These are phyloP conservation scores for rabbit (Oryctolagus cuniculus) DNA, from an alignment of 2,113 vertebrate species.

Conservation along the genomic window DNA sequence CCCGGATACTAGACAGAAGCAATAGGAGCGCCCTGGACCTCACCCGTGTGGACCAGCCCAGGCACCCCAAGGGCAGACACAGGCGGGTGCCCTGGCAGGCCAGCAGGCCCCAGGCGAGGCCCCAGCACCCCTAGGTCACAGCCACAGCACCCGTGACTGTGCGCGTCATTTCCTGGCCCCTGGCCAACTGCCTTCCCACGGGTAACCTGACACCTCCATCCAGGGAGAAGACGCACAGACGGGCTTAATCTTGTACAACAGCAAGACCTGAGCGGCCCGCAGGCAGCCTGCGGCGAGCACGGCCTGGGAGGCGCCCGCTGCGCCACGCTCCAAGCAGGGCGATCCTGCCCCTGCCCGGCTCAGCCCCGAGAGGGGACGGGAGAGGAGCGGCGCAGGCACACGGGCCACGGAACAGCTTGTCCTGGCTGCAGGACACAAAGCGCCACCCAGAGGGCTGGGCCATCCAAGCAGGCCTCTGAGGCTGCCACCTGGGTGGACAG, in stretches of 20 bases:
- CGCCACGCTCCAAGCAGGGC: not conserved
- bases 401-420: not conserved
- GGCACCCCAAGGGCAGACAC: too few relatives aligned
- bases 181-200: rapidly evolving
- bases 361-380: too few relatives aligned
- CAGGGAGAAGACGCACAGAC: not conserved
- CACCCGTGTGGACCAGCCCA: too few relatives aligned
- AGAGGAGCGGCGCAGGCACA: not conserved
- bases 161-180: rapidly evolving
- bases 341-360: not conserved
- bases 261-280: not conserved
- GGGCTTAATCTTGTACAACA: not conserved
- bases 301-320: too few relatives aligned
- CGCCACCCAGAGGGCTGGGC: too few relatives aligned
- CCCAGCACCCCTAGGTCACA: not conserved
- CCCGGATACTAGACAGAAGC: constrained; percentile 92
- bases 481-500: not conserved
- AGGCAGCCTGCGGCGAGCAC: too few relatives aligned
- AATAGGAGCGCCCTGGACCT: not conserved
- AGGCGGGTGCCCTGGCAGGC: not conserved
- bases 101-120: too few relatives aligned
- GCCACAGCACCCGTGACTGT: not conserved
- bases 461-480: not conserved
- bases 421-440: not conserved
- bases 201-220: not conserved